Evolutionary conservation across 1,140 invertebrate species (phyloP).

Genomic region (Plodia interpunctella): DNA sequence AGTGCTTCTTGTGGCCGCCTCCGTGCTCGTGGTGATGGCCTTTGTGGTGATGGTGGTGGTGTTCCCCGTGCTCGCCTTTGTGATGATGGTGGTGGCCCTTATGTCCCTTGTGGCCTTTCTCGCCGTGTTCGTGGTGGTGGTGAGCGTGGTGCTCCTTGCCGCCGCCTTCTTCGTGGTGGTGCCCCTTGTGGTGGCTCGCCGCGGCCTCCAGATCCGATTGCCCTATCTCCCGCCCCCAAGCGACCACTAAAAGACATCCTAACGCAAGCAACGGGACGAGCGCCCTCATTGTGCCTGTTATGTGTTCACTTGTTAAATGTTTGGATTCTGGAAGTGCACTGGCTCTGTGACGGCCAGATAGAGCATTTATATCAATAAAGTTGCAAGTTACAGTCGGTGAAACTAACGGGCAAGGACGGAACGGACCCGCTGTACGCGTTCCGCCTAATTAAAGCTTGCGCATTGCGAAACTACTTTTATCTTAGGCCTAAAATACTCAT

Average conservation of each 20-base stretch:
- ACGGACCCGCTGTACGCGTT: constrained; percentile 41
- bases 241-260: constrained; percentile 47
- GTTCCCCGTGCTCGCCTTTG: constrained; percentile 82
- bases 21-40: constrained; percentile 81
- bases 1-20: constrained; percentile 82
- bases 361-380: constrained; percentile 65
- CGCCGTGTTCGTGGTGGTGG: constrained; percentile 76
- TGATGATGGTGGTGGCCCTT: constrained; percentile 80
- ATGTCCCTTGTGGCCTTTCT: constrained; percentile 78
- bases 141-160: constrained; percentile 77
- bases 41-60: constrained; percentile 81
- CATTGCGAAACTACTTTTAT: constrained; percentile 44
- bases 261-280: constrained; percentile 53
- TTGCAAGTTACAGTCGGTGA: constrained; percentile 62
- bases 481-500: constrained; percentile 25
- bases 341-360: constrained; percentile 38
- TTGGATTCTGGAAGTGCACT: constrained; percentile 56
- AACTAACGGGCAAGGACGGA: constrained; percentile 68
- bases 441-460: constrained; percentile 49
- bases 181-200: constrained; percentile 65
- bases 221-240: constrained; percentile 48
- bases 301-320: constrained; percentile 39
- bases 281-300: constrained; percentile 55
- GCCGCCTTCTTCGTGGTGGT: constrained; percentile 75
- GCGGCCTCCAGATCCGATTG: constrained; percentile 59